These are phyloP conservation scores for Drosophila subpulchrella DNA, from an alignment of 1,140 invertebrate genomes.

Conservation along the genomic window DNA sequence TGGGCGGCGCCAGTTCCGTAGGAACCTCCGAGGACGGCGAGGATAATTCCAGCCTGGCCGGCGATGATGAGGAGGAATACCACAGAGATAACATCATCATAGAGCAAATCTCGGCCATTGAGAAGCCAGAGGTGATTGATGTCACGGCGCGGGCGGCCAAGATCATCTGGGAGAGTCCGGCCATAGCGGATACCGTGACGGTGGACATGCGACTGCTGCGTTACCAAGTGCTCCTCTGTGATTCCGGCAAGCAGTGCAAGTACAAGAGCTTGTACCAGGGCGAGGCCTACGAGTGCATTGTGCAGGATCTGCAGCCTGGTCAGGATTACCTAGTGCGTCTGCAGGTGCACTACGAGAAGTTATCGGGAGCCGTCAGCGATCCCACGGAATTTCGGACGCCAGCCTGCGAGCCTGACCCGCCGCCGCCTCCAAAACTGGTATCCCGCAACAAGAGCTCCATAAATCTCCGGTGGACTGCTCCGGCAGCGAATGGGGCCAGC, in stretches of 20 bases:
- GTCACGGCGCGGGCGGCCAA: slow-evolving; percentile 91
- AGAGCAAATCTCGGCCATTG: slow-evolving; percentile 90
- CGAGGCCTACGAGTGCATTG: slow-evolving; percentile 89
- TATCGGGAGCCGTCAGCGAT: slow-evolving; percentile 86
- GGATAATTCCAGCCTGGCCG: slow-evolving; percentile 88
- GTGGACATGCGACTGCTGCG: slow-evolving; percentile 87
- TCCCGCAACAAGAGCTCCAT: slow-evolving; percentile 87
- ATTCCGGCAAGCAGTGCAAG: slow-evolving; percentile 90
- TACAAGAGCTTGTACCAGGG: slow-evolving; percentile 93
- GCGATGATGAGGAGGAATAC: slow-evolving; percentile 86
- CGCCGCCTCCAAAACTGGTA: slow-evolving; percentile 87
- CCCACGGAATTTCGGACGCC: slow-evolving; percentile 87
- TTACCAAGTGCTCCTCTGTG: slow-evolving; percentile 91
- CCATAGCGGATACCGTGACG: slow-evolving; percentile 86
- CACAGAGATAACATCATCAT: slow-evolving; percentile 85
- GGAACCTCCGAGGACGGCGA: slow-evolving; percentile 89
- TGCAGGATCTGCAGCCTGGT: slow-evolving; percentile 92
- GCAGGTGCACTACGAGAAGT: slow-evolving; percentile 86
- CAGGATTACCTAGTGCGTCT: slow-evolving; percentile 92
- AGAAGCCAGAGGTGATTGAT: slow-evolving; percentile 91
- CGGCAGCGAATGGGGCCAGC: slow-evolving; percentile 91
- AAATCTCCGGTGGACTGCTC: slow-evolving; percentile 88
- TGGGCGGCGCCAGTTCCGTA: slow-evolving; percentile 86
- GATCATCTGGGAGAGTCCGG: slow-evolving; percentile 90
- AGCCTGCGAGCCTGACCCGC: slow-evolving; percentile 88